phyloP scores from a whole-genome alignment of 2,888 invertebrate genomes.

The Leucoma salicis region DNA sequence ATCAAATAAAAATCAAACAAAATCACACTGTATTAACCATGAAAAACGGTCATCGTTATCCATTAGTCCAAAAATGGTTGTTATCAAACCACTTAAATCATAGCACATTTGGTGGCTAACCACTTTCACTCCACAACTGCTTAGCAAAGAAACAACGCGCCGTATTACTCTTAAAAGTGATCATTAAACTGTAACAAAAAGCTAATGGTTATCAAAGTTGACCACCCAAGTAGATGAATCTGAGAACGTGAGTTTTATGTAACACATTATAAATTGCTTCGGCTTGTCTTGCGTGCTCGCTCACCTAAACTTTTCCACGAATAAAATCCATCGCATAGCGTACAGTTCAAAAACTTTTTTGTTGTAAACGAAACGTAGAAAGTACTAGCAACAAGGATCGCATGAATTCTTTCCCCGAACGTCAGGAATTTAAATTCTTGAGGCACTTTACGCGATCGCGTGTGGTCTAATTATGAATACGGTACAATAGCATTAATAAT shows the following conservation, averaged over 20 bases:
- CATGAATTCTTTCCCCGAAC: slow-evolving; percentile 74
- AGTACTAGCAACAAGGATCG: slow-evolving; percentile 63
- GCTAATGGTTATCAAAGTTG: slow-evolving; percentile 66
- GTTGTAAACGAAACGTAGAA: slow-evolving; percentile 61
- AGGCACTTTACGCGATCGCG: slow-evolving; percentile 68
- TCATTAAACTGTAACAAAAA: slow-evolving; percentile 71
- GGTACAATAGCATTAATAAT: slow-evolving; percentile 49
- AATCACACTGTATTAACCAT: slow-evolving; percentile 16
- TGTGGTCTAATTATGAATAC: slow-evolving; percentile 79
- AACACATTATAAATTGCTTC: slow-evolving; percentile 71
- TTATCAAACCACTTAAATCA: slow-evolving; percentile 33
- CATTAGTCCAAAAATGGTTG: slow-evolving; percentile 14
- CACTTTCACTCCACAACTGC: slow-evolving; percentile 37
- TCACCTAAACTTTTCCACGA: slow-evolving; percentile 61
- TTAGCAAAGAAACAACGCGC: slow-evolving; percentile 57
- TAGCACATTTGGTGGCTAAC: slow-evolving; percentile 22
- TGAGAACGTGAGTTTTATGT: slow-evolving; percentile 65
- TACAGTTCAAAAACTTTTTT: slow-evolving; percentile 69
- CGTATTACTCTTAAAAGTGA: slow-evolving; percentile 55
- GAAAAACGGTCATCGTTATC: slow-evolving; percentile 18
- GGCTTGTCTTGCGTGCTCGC: slow-evolving; percentile 56
- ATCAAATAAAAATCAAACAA: slow-evolving; percentile 13
- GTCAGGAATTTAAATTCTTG: slow-evolving; percentile 73
- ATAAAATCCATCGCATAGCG: slow-evolving; percentile 63
- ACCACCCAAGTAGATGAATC: slow-evolving; percentile 75